These are phyloP conservation scores for Microcebus ravelobensis DNA, from an alignment of 2,113 vertebrate genomes.

Conservation along the genomic window DNA sequence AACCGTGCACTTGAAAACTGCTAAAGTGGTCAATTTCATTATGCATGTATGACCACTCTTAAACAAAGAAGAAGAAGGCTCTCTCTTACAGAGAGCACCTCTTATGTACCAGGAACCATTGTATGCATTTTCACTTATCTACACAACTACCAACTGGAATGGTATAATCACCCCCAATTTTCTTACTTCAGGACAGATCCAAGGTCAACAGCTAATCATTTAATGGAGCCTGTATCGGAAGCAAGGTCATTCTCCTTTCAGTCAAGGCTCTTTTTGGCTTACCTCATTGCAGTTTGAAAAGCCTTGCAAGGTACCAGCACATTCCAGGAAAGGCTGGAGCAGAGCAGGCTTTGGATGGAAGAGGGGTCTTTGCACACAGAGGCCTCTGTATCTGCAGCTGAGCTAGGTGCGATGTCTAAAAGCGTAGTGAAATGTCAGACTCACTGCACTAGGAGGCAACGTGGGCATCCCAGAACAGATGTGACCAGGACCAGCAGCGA, in stretches of 20 bases:
- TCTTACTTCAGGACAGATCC: not conserved
- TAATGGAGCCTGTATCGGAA: not conserved
- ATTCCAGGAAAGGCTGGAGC: not conserved
- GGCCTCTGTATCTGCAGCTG: accelerated
- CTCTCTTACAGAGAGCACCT: not conserved
- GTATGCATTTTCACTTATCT: not conserved
- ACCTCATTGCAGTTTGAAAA: not conserved
- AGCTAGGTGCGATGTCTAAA: not conserved
- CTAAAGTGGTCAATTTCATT: not conserved
- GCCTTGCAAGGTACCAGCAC: not conserved
- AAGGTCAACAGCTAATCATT: not conserved
- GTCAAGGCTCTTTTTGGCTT: not conserved
- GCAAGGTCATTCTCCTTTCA: not conserved
- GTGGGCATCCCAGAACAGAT: not conserved
- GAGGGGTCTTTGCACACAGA: not conserved
- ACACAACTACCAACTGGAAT: not conserved
- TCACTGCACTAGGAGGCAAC: not conserved
- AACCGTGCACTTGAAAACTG: no score
- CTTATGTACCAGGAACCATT: not conserved
- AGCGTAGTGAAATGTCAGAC: not conserved
- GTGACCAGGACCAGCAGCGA: not conserved
- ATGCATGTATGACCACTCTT: not conserved
- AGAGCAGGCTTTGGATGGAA: not conserved
- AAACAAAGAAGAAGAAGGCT: not conserved
- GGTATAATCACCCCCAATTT: not conserved